Base-by-base conservation (phyloP, 2,888 invertebrate genomes). In the Harpalus rubripes region DNA sequence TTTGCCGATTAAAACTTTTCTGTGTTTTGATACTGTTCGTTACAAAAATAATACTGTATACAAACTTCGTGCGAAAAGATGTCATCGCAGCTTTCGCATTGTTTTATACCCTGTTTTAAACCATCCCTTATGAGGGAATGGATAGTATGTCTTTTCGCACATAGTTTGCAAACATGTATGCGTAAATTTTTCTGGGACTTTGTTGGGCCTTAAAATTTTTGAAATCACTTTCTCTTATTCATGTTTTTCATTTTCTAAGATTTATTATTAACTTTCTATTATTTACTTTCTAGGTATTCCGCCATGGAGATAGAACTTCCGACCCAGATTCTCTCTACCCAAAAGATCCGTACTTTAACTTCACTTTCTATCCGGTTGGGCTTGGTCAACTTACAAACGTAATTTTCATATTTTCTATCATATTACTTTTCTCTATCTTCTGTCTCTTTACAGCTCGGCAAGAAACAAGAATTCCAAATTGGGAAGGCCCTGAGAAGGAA, bases 401-500 rank as follows among this genome's bases (percentile, higher is more conserved):
- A 89, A 89, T 61, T 56, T 52, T 52, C 10, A 12, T 12, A 52
- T 52, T 8, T 16, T 18, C 2, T 10, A 52, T 52, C 41, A 16
- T 18, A 15, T 16, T 4, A 22, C 12, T 68, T 56, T 16, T 52
- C 7, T 44, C 22, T 81, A 39, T n/a, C 63, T 22, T 22, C 3
- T 1, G 18, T 76, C 7, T 26, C n/a, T 22, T 52, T 32, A 16
- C 52, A 84, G 84, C 78, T 84, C 16, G 95, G 95, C 86, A 94
- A 94, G 90, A 89, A 90, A 83, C 93, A 93, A 87, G 93, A 94
- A 85, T 95, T 93, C 88, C 91, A 92, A 86, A 92, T 94, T 86
- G 96, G 96, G 12, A 89, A 92, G 86, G 94, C 92, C 89, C 89
- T 96, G 59, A 92, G 94, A 83, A 89, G 92, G 85, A 92, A 94